Base-by-base conservation (phyloP, 2,797 vertebrate genomes). In the Clamator glandarius region DNA sequence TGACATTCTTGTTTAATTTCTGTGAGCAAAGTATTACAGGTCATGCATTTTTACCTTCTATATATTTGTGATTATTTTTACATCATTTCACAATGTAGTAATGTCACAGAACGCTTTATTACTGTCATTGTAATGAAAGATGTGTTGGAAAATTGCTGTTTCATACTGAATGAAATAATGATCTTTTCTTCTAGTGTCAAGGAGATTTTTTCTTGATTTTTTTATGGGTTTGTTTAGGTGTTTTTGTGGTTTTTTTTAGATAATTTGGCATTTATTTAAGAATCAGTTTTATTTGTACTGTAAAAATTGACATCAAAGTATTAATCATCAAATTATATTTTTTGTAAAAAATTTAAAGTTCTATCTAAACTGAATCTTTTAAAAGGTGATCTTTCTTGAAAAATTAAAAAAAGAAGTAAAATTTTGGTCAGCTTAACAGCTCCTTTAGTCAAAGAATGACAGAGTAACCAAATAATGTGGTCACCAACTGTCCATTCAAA, bases 401-500 rank as follows among this genome's bases (percentile, higher is more conserved):
- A n/a, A 84, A 75, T 50, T 50, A 41, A 55, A 73, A 77, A 1
- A 51, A 14, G 28, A 17, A 0, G 7, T 18, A 28, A 41, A 61
- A 10, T 41, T 84, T 84, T 72, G 16, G 17, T 52, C 58, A 28
- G 25, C 16, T 87, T 84, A 75, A 50, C 5, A 11, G 4, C 61
- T 64, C 6, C 3, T 29, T 61, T 75, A 68, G 24, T 54, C 3
- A 11, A 82, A 76, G 33, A 76, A 54, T 29, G 25, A 24, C 50
- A 26, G 28, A 84, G 46, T 16, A 68, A 73, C 3, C 44, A 36
- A 41, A 26, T 12, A 8, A 12, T 21, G 15, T 18, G 69, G 48
- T 54, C 42, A 62, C 8, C 16, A 29, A 28, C 29, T 35, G 26
- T 69, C 39, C 67, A 36, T 20, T 42, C 0, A 0, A 73, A 76